Conservation (phyloP, 2,797 vertebrate genomes). For the Benthosema pterotum region DNA sequence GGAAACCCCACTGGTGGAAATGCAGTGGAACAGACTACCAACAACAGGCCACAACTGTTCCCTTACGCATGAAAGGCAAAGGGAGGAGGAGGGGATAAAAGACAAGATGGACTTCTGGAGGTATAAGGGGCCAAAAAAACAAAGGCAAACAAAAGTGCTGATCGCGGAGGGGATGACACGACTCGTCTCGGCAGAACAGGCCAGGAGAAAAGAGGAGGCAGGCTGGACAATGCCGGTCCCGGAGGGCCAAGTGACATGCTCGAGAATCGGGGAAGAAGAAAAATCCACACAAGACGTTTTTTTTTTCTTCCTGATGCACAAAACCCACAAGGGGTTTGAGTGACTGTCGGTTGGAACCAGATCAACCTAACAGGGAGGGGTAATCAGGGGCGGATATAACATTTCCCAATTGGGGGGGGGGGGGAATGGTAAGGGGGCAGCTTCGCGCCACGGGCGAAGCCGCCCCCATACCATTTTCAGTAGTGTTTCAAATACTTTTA, state of each 20-base stretch:
- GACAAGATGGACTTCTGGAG: conserved; percentile 99
- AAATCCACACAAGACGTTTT: conserved; percentile 97
- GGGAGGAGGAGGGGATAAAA: conserved; percentile 99
- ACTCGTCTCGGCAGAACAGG: conserved; percentile 91
- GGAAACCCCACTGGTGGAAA: conserved; percentile 99
- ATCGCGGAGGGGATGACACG: conserved; percentile 98
- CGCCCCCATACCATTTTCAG: no score
- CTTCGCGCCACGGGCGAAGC: no score
- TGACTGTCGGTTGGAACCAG: conserved; percentile 80
- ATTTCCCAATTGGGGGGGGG: conserved; percentile 32
- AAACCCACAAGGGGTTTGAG: conserved; percentile 90
- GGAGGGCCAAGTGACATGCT: conserved; percentile 93
- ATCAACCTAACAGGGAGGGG: conserved; percentile 39
- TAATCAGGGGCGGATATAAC: no score
- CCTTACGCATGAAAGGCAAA: conserved; percentile 98
- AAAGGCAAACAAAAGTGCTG: conserved; percentile 99
- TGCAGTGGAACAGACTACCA: conserved; percentile 99
- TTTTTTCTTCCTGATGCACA: conserved; percentile 88
- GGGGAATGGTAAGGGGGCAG: no score
- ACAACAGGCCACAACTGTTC: conserved; percentile 99
- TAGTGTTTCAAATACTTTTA: no score
- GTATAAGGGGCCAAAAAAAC: conserved; percentile 98
- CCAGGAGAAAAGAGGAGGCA: conserved; percentile 82
- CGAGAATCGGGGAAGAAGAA: conserved; percentile 97
- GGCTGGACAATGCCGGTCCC: conserved; percentile 90